These are phyloP conservation scores for Teleogryllus occipitalis DNA, from an alignment of 1,140 invertebrate genomes.

Conservation along the genomic window DNA sequence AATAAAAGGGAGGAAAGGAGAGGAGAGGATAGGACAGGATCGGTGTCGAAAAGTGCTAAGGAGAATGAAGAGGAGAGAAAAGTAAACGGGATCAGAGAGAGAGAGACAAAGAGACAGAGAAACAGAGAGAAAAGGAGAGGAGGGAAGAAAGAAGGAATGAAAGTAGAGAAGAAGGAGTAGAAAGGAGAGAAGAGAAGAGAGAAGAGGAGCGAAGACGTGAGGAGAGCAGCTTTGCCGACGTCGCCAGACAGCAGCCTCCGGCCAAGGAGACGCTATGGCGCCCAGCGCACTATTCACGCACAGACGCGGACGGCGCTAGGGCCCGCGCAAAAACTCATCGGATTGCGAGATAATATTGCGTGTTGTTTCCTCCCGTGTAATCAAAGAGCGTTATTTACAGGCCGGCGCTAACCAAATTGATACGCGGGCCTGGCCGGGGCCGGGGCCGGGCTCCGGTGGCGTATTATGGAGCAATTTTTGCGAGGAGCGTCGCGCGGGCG, in stretches of 20 bases:
- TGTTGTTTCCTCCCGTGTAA: not conserved
- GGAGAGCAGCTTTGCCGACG: not conserved
- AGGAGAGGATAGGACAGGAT: not conserved
- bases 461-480: conserved; percentile 1
- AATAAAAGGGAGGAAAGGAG: not conserved
- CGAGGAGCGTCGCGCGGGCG: not conserved
- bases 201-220: not conserved
- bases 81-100: not conserved
- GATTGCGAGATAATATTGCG: conserved; percentile 1
- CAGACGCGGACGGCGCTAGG: not conserved
- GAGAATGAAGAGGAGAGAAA: no score
- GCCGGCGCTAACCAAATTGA: not conserved
- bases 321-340: not conserved
- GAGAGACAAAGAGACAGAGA: not conserved
- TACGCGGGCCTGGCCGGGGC: not conserved
- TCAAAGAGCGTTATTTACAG: conserved; percentile 4
- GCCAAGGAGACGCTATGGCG: not conserved
- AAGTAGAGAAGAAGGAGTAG: not conserved
- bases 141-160: not conserved
- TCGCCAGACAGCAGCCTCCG: no score
- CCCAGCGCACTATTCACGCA: not conserved
- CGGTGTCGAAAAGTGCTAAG: not conserved
- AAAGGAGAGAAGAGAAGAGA: not conserved
- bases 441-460: not conserved
- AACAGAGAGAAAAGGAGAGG: not conserved